Evolutionary conservation across 2,113 vertebrate genomes (phyloP).

Genomic region (Leptocoma aspasia): DNA sequence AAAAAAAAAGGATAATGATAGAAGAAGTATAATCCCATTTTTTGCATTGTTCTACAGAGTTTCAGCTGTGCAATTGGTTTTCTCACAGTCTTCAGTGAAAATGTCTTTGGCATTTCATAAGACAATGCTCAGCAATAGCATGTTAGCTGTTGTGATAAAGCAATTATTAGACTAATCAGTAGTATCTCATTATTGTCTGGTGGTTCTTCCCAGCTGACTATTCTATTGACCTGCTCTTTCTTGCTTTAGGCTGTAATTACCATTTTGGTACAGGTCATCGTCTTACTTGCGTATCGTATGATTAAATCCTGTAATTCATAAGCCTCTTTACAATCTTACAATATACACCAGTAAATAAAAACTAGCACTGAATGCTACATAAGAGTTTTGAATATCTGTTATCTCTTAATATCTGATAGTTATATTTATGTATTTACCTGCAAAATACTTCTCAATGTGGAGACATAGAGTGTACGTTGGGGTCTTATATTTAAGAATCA

Average conservation of each 20-base stretch:
- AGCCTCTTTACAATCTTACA: background rate
- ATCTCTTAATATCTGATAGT: background rate
- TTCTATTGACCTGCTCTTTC: background rate
- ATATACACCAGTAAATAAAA: background rate
- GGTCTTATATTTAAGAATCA: background rate
- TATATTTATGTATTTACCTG: background rate
- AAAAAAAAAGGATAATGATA: slow-evolving; percentile 50
- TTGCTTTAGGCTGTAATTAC: background rate
- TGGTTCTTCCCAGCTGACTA: background rate
- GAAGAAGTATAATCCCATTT: background rate
- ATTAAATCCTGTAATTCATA: background rate
- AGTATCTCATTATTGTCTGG: background rate
- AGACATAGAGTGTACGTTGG: background rate
- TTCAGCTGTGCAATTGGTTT: slow-evolving; percentile 32
- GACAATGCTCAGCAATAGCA: background rate
- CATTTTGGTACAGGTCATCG: background rate
- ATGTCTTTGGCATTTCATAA: background rate
- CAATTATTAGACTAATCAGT: slow-evolving; percentile 1
- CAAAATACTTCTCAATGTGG: background rate
- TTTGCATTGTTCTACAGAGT: slow-evolving; percentile 3
- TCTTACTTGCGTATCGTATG: background rate
- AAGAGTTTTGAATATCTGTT: background rate
- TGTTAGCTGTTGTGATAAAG: background rate
- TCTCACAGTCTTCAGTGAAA: background rate
- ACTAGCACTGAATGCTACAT: background rate